A percentile compares a stretch with the other conserved stretches of the same genome.
Conservation (phyloP, 1,140 invertebrate genomes). For the Lethocerus indicus region DNA sequence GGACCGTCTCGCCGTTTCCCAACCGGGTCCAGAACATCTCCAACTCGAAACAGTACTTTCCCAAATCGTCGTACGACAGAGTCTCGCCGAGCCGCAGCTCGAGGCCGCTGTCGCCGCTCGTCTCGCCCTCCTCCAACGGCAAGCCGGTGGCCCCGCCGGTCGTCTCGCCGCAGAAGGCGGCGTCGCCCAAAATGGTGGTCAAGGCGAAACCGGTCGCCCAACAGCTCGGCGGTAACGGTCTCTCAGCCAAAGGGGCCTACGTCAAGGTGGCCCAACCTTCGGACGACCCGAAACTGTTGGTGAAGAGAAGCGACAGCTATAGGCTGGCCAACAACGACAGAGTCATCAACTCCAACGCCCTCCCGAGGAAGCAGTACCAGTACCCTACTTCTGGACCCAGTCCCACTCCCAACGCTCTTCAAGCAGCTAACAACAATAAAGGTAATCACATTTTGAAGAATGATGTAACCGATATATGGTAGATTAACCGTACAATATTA, state of each 20-base stretch:
- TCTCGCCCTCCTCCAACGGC: slow-evolving; percentile 8
- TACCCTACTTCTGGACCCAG: slow-evolving; percentile 17
- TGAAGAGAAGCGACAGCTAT: slow-evolving; percentile 74
- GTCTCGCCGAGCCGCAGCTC: not conserved
- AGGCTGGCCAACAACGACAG: slow-evolving; percentile 47
- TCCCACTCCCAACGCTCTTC: slow-evolving; percentile 15
- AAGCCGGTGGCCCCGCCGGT: slow-evolving; percentile 10
- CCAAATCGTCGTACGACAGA: slow-evolving; percentile 2
- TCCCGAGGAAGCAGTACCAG: slow-evolving; percentile 17
- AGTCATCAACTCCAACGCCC: slow-evolving; percentile 17
- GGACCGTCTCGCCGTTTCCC: slow-evolving; percentile 12
- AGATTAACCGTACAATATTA: slow-evolving; percentile 18
- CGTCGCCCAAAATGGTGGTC: slow-evolving; percentile 17
- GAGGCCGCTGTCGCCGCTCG: slow-evolving; percentile 15
- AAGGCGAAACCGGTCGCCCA: slow-evolving; percentile 12
- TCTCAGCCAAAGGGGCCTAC: slow-evolving; percentile 17
- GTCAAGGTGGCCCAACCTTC: slow-evolving; percentile 18
- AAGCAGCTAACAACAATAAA: slow-evolving; percentile 28
- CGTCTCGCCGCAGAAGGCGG: slow-evolving; percentile 6
- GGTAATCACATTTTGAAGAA: slow-evolving; percentile 33
- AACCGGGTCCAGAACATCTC: slow-evolving; percentile 8
- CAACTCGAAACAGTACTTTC: slow-evolving; percentile 12
- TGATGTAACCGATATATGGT: slow-evolving; percentile 61
- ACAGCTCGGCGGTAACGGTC: slow-evolving; percentile 10
- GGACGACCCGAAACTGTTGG: slow-evolving; percentile 25